These are phyloP conservation scores for Dipodomys ordii DNA, from an alignment of 2,113 vertebrate species.

Conservation along the genomic window DNA sequence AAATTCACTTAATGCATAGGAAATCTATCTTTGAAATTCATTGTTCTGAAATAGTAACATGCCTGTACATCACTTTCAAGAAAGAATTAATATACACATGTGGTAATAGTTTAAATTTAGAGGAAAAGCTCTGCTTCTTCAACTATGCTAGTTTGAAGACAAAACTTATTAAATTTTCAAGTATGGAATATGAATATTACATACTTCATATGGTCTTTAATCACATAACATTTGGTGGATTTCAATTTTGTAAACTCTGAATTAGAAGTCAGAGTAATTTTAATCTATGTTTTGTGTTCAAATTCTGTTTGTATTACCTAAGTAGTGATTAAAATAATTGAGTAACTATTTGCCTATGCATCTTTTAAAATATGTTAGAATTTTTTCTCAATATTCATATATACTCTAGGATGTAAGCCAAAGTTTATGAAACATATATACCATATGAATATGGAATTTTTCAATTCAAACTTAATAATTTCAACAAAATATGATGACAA, in stretches of 20 bases:
- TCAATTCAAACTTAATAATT: neutral
- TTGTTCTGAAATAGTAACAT: too few species aligned
- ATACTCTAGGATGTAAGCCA: neutral
- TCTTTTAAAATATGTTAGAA: neutral
- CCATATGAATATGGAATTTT: neutral
- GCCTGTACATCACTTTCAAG: neutral
- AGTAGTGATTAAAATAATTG: neutral
- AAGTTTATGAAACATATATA: neutral
- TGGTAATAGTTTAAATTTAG: neutral
- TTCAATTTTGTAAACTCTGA: neutral
- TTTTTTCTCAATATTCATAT: neutral
- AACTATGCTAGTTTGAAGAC: neutral
- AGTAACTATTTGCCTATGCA: neutral
- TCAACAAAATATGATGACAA: neutral
- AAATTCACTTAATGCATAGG: too few species aligned
- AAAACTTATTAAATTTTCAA: neutral
- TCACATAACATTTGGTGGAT: neutral
- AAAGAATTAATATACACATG: neutral
- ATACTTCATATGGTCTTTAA: neutral
- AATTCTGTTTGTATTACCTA: neutral
- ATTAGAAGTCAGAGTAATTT: neutral
- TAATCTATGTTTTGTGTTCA: neutral
- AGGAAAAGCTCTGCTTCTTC: neutral
- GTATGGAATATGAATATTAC: neutral
- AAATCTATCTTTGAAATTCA: too few species aligned